A percentile compares a stretch with the other conserved stretches of the same genome.
Conservation (phyloP, 2,113 vertebrate species). For the Oriolus oriolus region DNA sequence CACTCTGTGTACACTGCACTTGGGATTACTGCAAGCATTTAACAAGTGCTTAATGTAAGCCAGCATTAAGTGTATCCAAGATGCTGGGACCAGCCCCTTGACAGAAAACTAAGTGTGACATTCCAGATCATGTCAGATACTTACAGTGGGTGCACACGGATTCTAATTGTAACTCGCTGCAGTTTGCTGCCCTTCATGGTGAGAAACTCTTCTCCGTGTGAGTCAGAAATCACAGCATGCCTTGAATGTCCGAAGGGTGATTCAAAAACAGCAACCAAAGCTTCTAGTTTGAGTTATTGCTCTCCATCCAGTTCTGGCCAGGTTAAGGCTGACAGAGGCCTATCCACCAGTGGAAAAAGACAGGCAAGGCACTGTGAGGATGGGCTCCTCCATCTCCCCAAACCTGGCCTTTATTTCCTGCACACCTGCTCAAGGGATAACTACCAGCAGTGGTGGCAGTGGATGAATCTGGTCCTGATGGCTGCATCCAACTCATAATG, state of each 20-base stretch:
- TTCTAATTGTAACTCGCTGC: background rate
- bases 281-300: background rate
- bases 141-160: background rate
- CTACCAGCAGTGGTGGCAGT: too few species aligned
- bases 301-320: background rate
- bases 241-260: fast-evolving
- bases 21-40: background rate
- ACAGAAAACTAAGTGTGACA: background rate
- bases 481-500: too few species aligned
- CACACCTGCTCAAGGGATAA: background rate
- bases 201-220: background rate
- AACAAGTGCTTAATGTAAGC: background rate
- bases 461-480: background rate
- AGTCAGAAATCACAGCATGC: background rate
- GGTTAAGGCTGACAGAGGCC: background rate
- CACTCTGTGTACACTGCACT: background rate
- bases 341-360: background rate
- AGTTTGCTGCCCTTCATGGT: background rate
- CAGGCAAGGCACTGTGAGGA: background rate
- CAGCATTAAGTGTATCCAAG: background rate
- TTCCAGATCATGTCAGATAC: background rate
- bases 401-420: background rate
- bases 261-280: background rate
- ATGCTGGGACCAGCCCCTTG: background rate
- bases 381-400: background rate